phyloP scores from a whole-genome alignment of 2,113 vertebrate species.

The Symphodus melops region DNA sequence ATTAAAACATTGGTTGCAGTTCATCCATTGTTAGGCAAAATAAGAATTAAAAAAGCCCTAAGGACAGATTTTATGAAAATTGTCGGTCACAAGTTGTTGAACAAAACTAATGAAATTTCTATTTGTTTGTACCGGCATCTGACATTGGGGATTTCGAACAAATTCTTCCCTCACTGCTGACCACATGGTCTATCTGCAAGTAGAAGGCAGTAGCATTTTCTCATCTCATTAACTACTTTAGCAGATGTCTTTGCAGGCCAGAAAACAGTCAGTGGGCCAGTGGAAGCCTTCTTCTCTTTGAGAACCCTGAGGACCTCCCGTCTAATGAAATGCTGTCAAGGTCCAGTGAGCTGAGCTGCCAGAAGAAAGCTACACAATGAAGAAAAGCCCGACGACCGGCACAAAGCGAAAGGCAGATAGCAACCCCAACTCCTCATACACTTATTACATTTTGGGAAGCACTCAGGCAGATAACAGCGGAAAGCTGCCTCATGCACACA shows the following conservation, averaged over 20 bases:
- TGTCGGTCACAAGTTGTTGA: neutral
- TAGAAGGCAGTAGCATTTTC: slow-evolving; percentile 37
- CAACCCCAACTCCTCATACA: slow-evolving; percentile 58
- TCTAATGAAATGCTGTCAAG: slow-evolving; percentile 79
- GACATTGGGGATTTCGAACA: neutral
- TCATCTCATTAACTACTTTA: slow-evolving; percentile 68
- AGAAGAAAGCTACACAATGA: slow-evolving; percentile 66
- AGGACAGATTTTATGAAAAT: neutral
- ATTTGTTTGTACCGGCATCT: neutral
- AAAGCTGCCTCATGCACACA: slow-evolving; percentile 33
- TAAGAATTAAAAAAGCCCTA: neutral
- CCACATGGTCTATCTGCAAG: slow-evolving; percentile 13
- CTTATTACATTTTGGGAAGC: slow-evolving; percentile 67
- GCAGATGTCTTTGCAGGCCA: slow-evolving; percentile 44
- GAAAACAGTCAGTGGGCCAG: slow-evolving; percentile 5
- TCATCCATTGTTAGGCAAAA: neutral
- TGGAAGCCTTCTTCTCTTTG: slow-evolving; percentile 49
- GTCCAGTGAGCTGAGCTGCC: slow-evolving; percentile 75
- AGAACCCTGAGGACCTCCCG: slow-evolving; percentile 67
- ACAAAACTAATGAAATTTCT: neutral
- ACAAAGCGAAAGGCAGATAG: slow-evolving; percentile 60
- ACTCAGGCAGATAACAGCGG: slow-evolving; percentile 58
- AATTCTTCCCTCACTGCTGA: slow-evolving; percentile 6
- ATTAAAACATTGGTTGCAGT: neutral
- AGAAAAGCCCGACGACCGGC: slow-evolving; percentile 56